Conservation (phyloP, 92 coral and sea anemone species). For the Diadumene lineata region DNA sequence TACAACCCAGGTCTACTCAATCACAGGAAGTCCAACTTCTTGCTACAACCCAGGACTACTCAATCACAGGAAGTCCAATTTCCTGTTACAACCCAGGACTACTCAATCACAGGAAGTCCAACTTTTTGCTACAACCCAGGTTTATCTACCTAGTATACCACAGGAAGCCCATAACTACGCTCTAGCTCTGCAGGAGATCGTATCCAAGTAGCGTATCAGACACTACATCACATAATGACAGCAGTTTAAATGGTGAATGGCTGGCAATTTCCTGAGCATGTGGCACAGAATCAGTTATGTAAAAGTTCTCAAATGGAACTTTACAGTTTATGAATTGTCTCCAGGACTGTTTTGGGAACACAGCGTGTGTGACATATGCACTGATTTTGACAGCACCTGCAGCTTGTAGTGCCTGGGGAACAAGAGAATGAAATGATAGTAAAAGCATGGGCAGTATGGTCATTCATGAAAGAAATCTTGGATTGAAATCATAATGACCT, state of each 20-base stretch:
- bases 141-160: background rate
- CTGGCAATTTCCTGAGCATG: conserved; percentile 72
- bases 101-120: too few relatives aligned
- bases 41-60: too few relatives aligned
- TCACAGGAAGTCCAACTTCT: too few relatives aligned
- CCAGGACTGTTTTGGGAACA: conserved; percentile 95
- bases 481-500: too few relatives aligned
- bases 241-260: conserved; percentile 77
- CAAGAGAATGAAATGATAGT: too few relatives aligned
- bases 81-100: too few relatives aligned
- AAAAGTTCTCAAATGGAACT: conserved; percentile 85
- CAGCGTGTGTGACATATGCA: conserved; percentile 95
- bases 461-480: too few relatives aligned
- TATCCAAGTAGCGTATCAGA: conserved; percentile 90
- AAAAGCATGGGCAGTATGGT: too few relatives aligned
- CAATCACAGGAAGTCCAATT: too few relatives aligned
- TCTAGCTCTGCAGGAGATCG: conserved; percentile 82
- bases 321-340: conserved; percentile 81
- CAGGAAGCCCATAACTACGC: background rate
- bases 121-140: too few relatives aligned
- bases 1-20: too few relatives aligned
- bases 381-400: conserved; percentile 90
- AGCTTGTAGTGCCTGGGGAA: conserved; percentile 66
- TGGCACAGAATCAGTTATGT: conserved; percentile 97
- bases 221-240: conserved; percentile 84